phyloP scores from a whole-genome alignment of 2,113 vertebrate species.

The Neolamprologus variostigma region DNA sequence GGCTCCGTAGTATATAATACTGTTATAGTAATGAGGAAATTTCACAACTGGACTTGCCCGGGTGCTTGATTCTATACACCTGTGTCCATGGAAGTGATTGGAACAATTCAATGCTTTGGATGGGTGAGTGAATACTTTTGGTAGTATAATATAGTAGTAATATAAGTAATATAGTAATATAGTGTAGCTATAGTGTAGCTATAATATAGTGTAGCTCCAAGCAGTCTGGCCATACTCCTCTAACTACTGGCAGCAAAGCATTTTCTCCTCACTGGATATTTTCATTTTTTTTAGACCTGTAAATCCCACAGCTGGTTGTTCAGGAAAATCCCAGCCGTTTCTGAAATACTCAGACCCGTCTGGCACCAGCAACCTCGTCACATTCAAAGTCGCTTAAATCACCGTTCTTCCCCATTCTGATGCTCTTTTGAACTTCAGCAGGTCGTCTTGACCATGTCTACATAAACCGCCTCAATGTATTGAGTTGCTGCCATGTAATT shows the following conservation, averaged over 20 bases:
- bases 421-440: neutral
- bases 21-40: neutral
- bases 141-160: too few species aligned
- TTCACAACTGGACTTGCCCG: neutral
- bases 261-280: neutral
- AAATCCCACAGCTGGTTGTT: neutral
- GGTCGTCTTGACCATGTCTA: neutral
- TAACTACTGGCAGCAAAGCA: neutral
- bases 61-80: neutral
- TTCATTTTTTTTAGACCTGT: neutral
- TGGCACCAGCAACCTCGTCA: neutral
- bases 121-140: neutral
- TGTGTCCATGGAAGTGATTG: neutral
- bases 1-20: neutral
- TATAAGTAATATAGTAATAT: too few species aligned
- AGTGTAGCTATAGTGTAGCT: neutral
- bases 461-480: neutral
- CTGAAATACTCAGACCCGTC: neutral
- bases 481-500: neutral
- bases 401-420: neutral
- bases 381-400: neutral
- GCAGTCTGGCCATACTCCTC: neutral
- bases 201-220: neutral
- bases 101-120: neutral
- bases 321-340: neutral